phyloP scores from a whole-genome alignment of 2,113 vertebrate species.

The Leucopternis melanops region DNA sequence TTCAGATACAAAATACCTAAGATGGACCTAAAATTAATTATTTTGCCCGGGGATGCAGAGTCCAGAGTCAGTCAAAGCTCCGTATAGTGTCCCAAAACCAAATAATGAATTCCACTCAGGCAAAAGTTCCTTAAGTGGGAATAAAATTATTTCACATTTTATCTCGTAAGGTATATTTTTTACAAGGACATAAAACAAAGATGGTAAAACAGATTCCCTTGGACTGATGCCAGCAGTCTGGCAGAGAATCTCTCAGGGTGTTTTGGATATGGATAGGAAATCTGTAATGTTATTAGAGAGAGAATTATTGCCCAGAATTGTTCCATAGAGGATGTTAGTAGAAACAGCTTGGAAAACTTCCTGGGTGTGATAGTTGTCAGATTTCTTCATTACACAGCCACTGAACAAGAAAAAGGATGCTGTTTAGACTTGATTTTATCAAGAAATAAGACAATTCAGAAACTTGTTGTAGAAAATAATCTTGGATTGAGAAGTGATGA shows the following conservation, averaged over 20 bases:
- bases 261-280: background rate
- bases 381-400: background rate
- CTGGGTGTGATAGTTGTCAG: background rate
- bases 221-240: background rate
- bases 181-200: background rate
- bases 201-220: background rate
- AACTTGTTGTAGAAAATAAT: background rate
- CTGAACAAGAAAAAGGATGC: background rate
- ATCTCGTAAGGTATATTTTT: background rate
- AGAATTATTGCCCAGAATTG: background rate
- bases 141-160: conserved; percentile 9
- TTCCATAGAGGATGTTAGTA: background rate
- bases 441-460: background rate
- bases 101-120: background rate
- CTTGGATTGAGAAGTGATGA: background rate
- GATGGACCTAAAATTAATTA: background rate
- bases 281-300: background rate
- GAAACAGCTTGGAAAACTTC: background rate
- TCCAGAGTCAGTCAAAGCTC: background rate
- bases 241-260: background rate
- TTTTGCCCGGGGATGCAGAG: background rate
- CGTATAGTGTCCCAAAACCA: background rate
- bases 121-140: background rate
- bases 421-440: background rate
- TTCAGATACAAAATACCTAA: background rate